A percentile compares a stretch with the other conserved stretches of the same genome.
Conservation (phyloP, 2,888 invertebrate genomes). For the Metellina segmentata region DNA sequence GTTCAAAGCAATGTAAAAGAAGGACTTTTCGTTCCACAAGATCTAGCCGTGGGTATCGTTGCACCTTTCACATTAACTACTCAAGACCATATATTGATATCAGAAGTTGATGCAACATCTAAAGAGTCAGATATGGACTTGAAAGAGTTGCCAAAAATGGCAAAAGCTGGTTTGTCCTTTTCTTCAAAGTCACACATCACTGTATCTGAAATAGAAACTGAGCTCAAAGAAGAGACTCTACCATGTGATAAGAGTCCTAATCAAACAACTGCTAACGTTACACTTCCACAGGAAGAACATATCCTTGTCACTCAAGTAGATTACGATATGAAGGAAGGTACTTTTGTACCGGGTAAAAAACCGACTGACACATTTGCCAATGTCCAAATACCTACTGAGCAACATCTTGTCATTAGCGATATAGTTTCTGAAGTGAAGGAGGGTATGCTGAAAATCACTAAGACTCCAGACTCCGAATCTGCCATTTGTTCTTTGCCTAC, state of each 20-base stretch:
- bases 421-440: slow-evolving; percentile 74
- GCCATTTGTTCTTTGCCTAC: slow-evolving; percentile 59
- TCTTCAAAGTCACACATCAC: slow-evolving; percentile 67
- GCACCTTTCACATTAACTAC: slow-evolving; percentile 73
- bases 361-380: slow-evolving; percentile 54
- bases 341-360: slow-evolving; percentile 46
- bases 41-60: slow-evolving; percentile 27
- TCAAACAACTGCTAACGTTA: slow-evolving; percentile 58
- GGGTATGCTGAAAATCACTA: slow-evolving; percentile 43
- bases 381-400: slow-evolving; percentile 63
- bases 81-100: slow-evolving; percentile 72
- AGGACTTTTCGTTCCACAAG: slow-evolving; percentile 58
- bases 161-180: slow-evolving; percentile 70
- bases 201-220: slow-evolving; percentile 61
- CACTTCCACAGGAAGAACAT: slow-evolving; percentile 77
- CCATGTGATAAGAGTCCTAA: slow-evolving; percentile 53
- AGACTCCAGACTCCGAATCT: slow-evolving; percentile 56
- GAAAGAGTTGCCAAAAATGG: slow-evolving; percentile 65
- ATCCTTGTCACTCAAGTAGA: slow-evolving; percentile 74
- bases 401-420: slow-evolving; percentile 70
- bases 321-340: slow-evolving; percentile 71
- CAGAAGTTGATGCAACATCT: slow-evolving; percentile 49
- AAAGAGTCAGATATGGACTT: slow-evolving; percentile 65
- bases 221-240: slow-evolving; percentile 69
- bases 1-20: slow-evolving; percentile 73